Conservation (phyloP, 2,797 vertebrate genomes). For the Delichon dasypus region DNA sequence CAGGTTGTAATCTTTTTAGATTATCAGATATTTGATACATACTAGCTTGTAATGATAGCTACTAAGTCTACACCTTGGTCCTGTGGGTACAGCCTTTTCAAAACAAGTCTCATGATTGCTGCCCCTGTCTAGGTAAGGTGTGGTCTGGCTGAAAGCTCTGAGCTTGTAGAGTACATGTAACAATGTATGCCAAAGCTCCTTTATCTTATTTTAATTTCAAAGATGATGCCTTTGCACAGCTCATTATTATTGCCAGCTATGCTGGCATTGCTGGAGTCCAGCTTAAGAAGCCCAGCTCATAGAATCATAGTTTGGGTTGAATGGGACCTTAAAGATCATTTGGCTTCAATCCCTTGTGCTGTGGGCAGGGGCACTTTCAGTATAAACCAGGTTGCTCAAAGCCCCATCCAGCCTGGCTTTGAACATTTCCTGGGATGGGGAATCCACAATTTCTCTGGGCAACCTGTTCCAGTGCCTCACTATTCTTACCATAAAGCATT, state of each 20-base stretch:
- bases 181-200: neutral
- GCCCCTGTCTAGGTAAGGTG: neutral
- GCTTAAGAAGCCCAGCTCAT: neutral
- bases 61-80: neutral
- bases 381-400: neutral
- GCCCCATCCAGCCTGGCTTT: neutral
- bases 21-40: neutral
- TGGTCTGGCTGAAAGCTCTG: neutral
- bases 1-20: neutral
- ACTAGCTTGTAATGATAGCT: neutral
- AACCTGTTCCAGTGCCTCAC: neutral
- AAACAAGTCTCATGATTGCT: neutral
- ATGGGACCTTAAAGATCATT: neutral
- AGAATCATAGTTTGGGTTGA: neutral
- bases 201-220: neutral
- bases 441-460: neutral
- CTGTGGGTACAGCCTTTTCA: neutral
- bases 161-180: fast-evolving
- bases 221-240: neutral
- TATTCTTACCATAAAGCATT: neutral
- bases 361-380: fast-evolving
- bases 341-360: neutral
- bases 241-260: neutral
- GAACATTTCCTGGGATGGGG: neutral
- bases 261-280: neutral